Conservation (phyloP, 1,140 invertebrate species). For the Euwallacea fornicatus region DNA sequence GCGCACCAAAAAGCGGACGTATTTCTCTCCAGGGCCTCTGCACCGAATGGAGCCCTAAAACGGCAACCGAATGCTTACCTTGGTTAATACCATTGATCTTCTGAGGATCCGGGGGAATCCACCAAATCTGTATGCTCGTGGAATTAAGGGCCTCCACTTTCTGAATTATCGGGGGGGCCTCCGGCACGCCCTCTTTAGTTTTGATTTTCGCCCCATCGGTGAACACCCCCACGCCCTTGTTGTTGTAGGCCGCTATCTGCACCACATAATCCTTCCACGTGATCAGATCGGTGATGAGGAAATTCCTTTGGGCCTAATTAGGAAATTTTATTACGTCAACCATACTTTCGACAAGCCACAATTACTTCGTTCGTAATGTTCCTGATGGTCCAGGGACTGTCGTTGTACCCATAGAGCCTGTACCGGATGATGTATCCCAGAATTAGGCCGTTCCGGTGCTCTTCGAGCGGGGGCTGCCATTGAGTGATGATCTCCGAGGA, state of each 20-base stretch:
- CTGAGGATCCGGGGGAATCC: constrained; percentile 92
- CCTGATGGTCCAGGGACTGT: constrained; percentile 83
- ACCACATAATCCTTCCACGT: constrained; percentile 98
- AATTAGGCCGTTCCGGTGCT: constrained; percentile 93
- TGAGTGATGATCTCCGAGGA: constrained; percentile 95
- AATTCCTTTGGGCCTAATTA: constrained; percentile 78
- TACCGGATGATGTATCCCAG: constrained; percentile 92
- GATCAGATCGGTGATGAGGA: constrained; percentile 89
- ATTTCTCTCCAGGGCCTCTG: not conserved
- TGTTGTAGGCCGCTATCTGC: constrained; percentile 96
- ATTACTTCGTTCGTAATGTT: constrained; percentile 86
- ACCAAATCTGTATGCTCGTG: constrained; percentile 78
- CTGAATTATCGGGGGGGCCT: constrained; percentile 85
- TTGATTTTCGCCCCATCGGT: constrained; percentile 91
- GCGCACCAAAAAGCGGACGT: not conserved
- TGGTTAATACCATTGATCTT: constrained; percentile 99
- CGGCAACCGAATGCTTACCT: constrained; percentile 67
- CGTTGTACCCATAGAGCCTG: constrained; percentile 85
- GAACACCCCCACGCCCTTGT: constrained; percentile 92
- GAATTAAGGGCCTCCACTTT: constrained; percentile 82
- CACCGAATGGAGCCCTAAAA: not conserved
- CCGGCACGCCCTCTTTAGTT: constrained; percentile 93
- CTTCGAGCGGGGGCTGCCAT: constrained; percentile 93
- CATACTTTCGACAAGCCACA: not conserved
- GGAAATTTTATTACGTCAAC: constrained; percentile 24